Evolutionary conservation across 2,888 invertebrate species (phyloP), one percentile per base, ranked within the genome.

Genomic region (Tetragnatha montana): DNA sequence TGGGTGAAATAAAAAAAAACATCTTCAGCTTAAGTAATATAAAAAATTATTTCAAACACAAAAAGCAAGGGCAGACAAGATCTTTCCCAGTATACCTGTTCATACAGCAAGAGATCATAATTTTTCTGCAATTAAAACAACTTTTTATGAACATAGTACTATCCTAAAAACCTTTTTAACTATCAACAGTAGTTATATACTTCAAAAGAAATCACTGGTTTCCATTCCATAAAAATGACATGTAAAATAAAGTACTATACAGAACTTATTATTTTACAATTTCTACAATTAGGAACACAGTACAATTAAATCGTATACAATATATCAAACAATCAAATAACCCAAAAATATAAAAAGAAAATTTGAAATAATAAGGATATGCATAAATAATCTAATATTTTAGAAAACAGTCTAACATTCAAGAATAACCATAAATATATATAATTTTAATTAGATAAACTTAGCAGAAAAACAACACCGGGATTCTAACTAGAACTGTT

Each of bases 1-100:
- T 89, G 86, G 89, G 89, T 85, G 75, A 89, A 89, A 89, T 68
- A 75, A 89, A 86, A 78, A 81, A 76, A 80, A 88, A 88, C 76
- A 87, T 70, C 68, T 75, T 87, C 78, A 87, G 87, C 87, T 87
- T 87, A 87, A 87, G 81, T 87, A 87, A 80, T 73, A 81, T 75
- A 51, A 79, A 81, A 81, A 81, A 21, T 75, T 17, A 75, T 69
- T 50, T 14, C 49, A 87, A 70, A 80, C 73, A 81, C 21, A 76
- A 85, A 71, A 51, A 75, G 81, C 87, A 88, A 88, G 87, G 81
- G 87, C 87, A 88, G 87, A 87, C 75, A 87, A 87, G 51, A 78
- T 79, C 50, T 78, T 50, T 85, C 79, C 71, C 83, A 84, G 69
- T 84, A 84, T 69, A 75, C 22, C 22, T 22, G 68, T 60, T 51